Base-by-base conservation (phyloP, 2,888 invertebrate species). In the Melikaiella ostensackeni region DNA sequence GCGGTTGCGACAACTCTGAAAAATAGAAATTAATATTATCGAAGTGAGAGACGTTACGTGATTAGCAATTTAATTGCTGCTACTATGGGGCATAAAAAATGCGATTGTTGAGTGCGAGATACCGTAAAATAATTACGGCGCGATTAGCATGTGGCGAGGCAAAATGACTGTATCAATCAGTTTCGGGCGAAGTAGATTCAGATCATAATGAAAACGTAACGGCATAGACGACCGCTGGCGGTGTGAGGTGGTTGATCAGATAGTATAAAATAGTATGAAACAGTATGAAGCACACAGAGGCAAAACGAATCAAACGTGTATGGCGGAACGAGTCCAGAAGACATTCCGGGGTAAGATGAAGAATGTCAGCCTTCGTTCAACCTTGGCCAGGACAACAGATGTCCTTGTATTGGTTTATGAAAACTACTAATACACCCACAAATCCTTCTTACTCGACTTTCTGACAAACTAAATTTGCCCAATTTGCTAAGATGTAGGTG, bases 171-270 rank as follows among this genome's bases (percentile, higher is more conserved):
- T 33, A 63, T 63, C n/a, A 66, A 66, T 66, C 42, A 46, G 66
- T 30, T 66, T 66, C 46, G 19, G 30, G 30, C 46, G 27, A 66
- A 46, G 27, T 19, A 30, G 66, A 42, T 66, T 50, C n/a, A 16
- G 66, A 50, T 66, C 66, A 66, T 42, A 66, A 66, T 66, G 42
- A 46, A 46, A 66, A 66, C n/a, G 46, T 66, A 66, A 66, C 66
- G 66, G 66, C 66, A 66, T 42, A 66, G 66, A 8, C 27, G 13
- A 42, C 42, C 5, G 21, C 38, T 64, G 64, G n/a, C 66, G 19
- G 24, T 66, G 27, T 66, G 19, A 38, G 66, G 27, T 66, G 27
- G 13, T 66, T 16, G 46, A 66, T 66, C 30, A 42, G 38, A 64
- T n/a, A n/a, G 50, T 50, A 50, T 50, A 50, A 50, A n/a, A 50